A percentile compares a stretch with the other conserved stretches of the same genome.
Conservation (phyloP, 1,140 invertebrate species). For the Pollicipes pollicipes region DNA sequence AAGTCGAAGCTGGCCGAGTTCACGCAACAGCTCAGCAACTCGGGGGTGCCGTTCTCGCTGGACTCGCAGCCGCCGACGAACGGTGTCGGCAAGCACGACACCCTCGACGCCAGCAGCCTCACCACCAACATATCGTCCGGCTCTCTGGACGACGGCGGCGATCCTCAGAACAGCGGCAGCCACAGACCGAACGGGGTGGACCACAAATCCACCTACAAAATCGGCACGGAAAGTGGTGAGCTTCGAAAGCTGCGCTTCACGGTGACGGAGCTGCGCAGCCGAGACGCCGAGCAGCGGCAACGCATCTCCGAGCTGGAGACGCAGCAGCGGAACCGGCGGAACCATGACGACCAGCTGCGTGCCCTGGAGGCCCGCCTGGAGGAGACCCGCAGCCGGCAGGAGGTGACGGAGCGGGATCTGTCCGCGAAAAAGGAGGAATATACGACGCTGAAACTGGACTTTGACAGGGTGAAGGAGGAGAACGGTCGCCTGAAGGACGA, state of each 20-base stretch:
- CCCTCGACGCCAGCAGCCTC: background rate
- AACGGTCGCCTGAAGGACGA: slow-evolving; percentile 22
- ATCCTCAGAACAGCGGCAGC: too few relatives aligned
- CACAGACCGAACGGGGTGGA: background rate
- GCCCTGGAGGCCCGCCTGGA: slow-evolving; percentile 20
- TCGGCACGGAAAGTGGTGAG: slow-evolving; percentile 13
- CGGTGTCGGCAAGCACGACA: background rate
- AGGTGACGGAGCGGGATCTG: slow-evolving; percentile 19
- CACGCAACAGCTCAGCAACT: background rate
- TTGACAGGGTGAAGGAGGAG: slow-evolving; percentile 24
- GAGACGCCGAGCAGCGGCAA: slow-evolving; percentile 19
- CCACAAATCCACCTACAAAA: slow-evolving; percentile 12
- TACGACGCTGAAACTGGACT: slow-evolving; percentile 22
- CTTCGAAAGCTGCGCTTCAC: slow-evolving; percentile 11
- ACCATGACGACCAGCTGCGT: slow-evolving; percentile 15
- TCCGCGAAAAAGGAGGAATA: slow-evolving; percentile 22
- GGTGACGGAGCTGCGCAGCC: slow-evolving; percentile 8
- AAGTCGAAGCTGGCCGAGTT: slow-evolving; percentile 24
- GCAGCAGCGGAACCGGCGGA: slow-evolving; percentile 18
- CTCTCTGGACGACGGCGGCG: background rate
- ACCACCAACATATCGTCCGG: background rate
- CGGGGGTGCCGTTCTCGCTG: background rate
- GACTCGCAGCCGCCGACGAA: background rate
- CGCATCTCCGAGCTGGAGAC: slow-evolving; percentile 19
- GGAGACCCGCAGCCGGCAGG: slow-evolving; percentile 14